Base-by-base conservation (phyloP, 2,113 vertebrate genomes). In the Melanerpes formicivorus region DNA sequence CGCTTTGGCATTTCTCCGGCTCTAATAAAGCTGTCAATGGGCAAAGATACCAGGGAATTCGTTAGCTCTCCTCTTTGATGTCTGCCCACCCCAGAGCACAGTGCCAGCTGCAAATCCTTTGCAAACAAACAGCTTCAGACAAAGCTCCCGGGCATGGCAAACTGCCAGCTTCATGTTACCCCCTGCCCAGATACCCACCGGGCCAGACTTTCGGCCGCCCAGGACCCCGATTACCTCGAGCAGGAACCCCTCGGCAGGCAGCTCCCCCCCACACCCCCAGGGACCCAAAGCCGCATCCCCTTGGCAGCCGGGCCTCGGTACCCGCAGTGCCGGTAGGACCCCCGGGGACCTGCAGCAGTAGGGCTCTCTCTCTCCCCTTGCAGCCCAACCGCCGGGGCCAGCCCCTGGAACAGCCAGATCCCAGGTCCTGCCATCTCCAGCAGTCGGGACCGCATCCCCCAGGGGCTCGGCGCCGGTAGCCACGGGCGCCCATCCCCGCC, bases 21-120 rank as follows among this genome's bases (percentile, higher is more conserved):
- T 93, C 50, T 79, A 69, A 92, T 40, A 76, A 74, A 92, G 74
- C 87, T 92, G 95, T 81, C 94, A 93, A 11, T n/a, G 46, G 84
- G 44, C 71, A 90, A 78, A 89, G 93, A 96, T 95, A 90, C 79
- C 78, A 27, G 63, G 63, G 81, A 89, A 58, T 79, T 84, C 54
- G 80, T 87, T 79, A 75, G 66, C 44, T 67, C 77, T 40, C 63
- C 42, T 9, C 89, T 92, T 81, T 95, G 84, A 93, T 81, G 89
- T 65, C 63, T 84, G 79, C 40, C 27, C 5, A 3, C 59, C 26
- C 74, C 34, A 8, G 58, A 81, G 54, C 13, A 0, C 72, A 25
- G 37, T 3, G 21, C 87, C 85, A 81, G 81, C 84, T 75, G 58
- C 84, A 75, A 65, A 37, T 46, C 59, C 80, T 79, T 67, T 0